Evolutionary conservation across 1,140 invertebrate genomes (phyloP).

Genomic region (Drosophila funebris): DNA sequence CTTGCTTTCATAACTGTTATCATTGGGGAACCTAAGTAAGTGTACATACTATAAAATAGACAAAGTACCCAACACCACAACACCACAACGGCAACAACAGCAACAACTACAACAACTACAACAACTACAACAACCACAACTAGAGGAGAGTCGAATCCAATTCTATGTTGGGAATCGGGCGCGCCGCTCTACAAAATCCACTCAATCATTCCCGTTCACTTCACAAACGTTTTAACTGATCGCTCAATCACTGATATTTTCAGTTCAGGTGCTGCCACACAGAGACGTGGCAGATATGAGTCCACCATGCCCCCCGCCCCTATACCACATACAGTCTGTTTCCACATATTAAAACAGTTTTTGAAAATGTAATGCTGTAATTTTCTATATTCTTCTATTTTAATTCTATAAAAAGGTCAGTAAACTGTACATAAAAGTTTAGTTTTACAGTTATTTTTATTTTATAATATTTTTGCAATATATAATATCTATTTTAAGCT

Average conservation of each 20-base stretch:
- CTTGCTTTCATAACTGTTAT: conserved; percentile 29
- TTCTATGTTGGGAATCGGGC: conserved; percentile 10
- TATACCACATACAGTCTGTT: background rate
- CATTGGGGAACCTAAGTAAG: background rate
- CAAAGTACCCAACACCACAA: background rate
- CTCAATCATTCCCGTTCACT: conserved; percentile 73
- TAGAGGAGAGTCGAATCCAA: background rate
- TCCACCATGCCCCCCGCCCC: background rate
- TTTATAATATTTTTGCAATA: too few relatives aligned
- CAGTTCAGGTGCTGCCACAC: conserved; percentile 20
- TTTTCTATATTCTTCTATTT: too few relatives aligned
- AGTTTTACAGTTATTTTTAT: too few relatives aligned
- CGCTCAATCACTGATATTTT: conserved; percentile 77
- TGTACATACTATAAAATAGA: conserved; percentile 37
- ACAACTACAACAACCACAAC: background rate
- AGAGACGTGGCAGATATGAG: conserved; percentile 37
- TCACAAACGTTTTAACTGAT: conserved; percentile 75
- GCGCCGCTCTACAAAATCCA: conserved; percentile 68
- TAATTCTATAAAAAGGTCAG: too few relatives aligned
- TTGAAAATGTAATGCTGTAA: too few relatives aligned
- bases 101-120: too few relatives aligned
- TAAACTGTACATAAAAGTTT: too few relatives aligned
- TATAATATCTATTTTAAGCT: too few relatives aligned
- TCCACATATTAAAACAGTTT: background rate
- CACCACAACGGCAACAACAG: background rate